Evolutionary conservation across 92 coral and sea anemone genomes (phyloP).

Genomic region (Siderastrea siderea): DNA sequence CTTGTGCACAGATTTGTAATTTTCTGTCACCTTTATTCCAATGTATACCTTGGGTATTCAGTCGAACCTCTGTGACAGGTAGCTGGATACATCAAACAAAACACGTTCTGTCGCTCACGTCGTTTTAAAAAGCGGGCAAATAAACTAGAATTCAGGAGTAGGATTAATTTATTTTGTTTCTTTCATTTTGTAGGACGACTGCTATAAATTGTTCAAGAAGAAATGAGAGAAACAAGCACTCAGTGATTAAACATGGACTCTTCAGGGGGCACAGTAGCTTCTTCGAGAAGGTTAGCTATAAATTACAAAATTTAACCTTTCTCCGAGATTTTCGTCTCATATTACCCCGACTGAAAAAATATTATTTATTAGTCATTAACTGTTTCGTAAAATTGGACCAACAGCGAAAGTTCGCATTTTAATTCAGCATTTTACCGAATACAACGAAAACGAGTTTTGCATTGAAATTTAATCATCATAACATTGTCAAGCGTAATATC

Average conservation of each 20-base stretch:
- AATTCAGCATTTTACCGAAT: background rate
- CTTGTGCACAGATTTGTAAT: background rate
- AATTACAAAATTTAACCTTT: background rate
- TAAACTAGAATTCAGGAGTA: background rate
- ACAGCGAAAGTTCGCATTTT: background rate
- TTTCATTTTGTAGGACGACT: slow-evolving; percentile 8
- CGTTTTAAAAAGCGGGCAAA: background rate
- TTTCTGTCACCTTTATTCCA: background rate
- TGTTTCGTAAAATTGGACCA: background rate
- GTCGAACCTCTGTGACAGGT: no score
- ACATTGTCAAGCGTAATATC: background rate
- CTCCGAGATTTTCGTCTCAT: background rate
- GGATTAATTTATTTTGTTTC: background rate
- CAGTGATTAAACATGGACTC: slow-evolving; percentile 36
- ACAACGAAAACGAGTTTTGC: slow-evolving; percentile 8
- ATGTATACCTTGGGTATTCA: background rate
- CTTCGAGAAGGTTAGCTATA: slow-evolving; percentile 24
- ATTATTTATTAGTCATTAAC: background rate
- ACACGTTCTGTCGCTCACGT: background rate
- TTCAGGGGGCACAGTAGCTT: background rate
- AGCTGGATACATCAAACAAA: no score
- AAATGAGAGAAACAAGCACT: slow-evolving; percentile 16
- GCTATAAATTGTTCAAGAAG: slow-evolving; percentile 11
- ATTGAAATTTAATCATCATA: background rate
- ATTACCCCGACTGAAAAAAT: background rate